These are phyloP conservation scores for Yoshiicerus persimilis DNA, from an alignment of 1,140 invertebrate genomes.

Conservation along the genomic window DNA sequence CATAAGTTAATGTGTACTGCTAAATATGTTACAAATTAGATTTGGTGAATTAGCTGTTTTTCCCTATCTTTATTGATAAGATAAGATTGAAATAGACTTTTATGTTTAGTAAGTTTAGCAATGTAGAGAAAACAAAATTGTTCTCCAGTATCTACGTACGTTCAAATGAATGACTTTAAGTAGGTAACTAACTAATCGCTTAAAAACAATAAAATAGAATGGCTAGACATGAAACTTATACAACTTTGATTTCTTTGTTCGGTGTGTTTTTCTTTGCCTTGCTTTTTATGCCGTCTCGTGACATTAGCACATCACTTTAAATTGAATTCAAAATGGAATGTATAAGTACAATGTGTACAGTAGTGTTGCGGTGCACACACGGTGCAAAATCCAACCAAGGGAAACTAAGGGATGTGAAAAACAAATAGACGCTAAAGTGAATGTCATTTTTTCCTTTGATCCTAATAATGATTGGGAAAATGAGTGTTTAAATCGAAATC, in stretches of 20 bases:
- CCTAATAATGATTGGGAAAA: not conserved
- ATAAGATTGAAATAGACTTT: not conserved
- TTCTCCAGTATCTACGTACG: not conserved
- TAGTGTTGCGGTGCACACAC: not conserved
- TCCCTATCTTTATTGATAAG: not conserved
- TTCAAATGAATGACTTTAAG: not conserved
- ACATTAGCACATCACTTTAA: not conserved
- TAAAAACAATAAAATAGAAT: not conserved
- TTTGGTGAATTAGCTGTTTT: slow-evolving; percentile 12
- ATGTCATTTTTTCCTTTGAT: not conserved
- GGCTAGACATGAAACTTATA: not conserved
- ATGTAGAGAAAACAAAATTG: not conserved
- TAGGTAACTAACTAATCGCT: not conserved
- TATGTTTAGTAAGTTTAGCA: not conserved
- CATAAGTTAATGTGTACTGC: not conserved
- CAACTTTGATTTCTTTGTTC: not conserved
- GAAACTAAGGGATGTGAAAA: not conserved
- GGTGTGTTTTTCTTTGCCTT: not conserved
- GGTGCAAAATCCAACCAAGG: not conserved
- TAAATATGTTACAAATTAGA: not conserved
- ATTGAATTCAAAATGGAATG: not conserved
- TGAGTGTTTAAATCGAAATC: not conserved
- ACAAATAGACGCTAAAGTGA: not conserved
- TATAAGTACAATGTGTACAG: not conserved
- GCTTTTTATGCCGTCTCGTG: not conserved